Percentiles rank a stretch among this genome's conserved stretches.
Conservation (phyloP, 2,888 invertebrate genomes). For the Toxonevra muliebris region DNA sequence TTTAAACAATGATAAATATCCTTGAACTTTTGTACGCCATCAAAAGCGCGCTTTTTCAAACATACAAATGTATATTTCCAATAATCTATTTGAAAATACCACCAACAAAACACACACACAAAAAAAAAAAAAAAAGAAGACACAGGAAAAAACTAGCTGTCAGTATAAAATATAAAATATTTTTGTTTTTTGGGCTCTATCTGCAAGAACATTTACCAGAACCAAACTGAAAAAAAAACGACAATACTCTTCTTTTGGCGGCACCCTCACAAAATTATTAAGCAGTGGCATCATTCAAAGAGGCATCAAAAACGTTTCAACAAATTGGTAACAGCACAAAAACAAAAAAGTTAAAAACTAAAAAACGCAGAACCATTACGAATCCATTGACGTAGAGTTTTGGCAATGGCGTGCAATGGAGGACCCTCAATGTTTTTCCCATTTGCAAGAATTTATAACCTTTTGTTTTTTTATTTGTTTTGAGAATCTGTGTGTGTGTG, state of each 20-base stretch:
- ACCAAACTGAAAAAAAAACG: slow-evolving; percentile 30
- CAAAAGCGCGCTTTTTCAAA: slow-evolving; percentile 40
- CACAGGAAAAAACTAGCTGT: slow-evolving; percentile 27
- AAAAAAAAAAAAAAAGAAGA: slow-evolving; percentile 1
- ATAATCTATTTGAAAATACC: slow-evolving; percentile 52
- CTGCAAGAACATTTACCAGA: neutral
- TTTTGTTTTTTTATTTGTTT: slow-evolving; percentile 48
- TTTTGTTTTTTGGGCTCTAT: slow-evolving; percentile 1
- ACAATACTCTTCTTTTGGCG: slow-evolving; percentile 49
- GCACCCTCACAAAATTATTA: slow-evolving; percentile 63
- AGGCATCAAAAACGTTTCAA: slow-evolving; percentile 40
- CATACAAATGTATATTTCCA: slow-evolving; percentile 41
- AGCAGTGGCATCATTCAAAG: slow-evolving; percentile 45
- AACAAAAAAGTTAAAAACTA: slow-evolving; percentile 29
- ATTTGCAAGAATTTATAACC: slow-evolving; percentile 48
- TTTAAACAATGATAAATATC: slow-evolving; percentile 46
- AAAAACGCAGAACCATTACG: slow-evolving; percentile 4
- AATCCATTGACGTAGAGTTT: slow-evolving; percentile 13
- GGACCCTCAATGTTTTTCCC: slow-evolving; percentile 38
- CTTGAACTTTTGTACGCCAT: slow-evolving; percentile 51
- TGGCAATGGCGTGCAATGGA: neutral
- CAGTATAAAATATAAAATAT: no score
- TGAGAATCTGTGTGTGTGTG: slow-evolving; percentile 34
- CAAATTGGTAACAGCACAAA: no score
- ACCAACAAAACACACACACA: slow-evolving; percentile 39